Evolutionary conservation across 2,113 vertebrate species (phyloP).

Genomic region (Panurus biarmicus): DNA sequence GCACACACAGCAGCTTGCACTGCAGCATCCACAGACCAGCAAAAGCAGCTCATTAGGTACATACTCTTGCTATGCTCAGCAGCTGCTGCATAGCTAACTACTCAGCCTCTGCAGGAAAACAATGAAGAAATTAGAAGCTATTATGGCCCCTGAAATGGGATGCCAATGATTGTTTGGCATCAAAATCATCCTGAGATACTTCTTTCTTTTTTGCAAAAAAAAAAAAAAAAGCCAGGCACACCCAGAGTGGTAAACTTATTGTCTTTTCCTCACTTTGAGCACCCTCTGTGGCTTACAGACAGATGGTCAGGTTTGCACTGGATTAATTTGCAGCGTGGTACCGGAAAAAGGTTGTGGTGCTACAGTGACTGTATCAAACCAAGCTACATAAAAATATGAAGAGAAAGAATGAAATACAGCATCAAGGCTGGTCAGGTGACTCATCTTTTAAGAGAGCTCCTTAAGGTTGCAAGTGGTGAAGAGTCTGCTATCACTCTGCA

Average conservation of each 20-base stretch:
- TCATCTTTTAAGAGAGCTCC: background rate
- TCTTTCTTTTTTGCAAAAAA: background rate
- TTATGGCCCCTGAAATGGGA: background rate
- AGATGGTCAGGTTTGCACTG: background rate
- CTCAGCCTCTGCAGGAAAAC: background rate
- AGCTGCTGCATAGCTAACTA: background rate
- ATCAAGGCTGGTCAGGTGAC: background rate
- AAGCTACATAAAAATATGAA: background rate
- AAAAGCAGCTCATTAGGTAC: background rate
- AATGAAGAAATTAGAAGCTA: background rate
- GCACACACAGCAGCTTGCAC: background rate
- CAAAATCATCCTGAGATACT: background rate
- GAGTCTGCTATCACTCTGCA: background rate
- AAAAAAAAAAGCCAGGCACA: background rate
- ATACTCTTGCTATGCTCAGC: too few species aligned
- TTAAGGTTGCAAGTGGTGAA: background rate
- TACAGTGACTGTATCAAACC: background rate
- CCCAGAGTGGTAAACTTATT: background rate
- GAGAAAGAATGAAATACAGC: background rate
- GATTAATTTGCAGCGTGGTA: background rate
- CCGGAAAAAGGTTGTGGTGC: accelerated
- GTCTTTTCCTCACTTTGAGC: background rate
- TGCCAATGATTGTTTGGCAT: background rate
- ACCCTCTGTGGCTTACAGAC: background rate
- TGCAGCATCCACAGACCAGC: background rate